Evolutionary conservation across 2,113 vertebrate species (phyloP).

Genomic region (Passer domesticus): DNA sequence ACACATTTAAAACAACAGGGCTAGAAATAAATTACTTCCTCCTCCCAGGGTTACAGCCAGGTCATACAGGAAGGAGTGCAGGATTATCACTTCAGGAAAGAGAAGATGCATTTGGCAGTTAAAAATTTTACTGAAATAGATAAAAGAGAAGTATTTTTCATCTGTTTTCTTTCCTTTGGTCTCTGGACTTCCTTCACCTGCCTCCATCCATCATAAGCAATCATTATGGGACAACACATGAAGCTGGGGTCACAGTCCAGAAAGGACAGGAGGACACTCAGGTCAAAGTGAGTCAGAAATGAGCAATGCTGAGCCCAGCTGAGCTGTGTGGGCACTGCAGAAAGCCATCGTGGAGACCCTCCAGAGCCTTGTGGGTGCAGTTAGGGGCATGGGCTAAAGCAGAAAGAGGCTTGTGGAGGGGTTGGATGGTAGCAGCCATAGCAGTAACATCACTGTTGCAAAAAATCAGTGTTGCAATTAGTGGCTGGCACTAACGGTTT

Average conservation of each 20-base stretch:
- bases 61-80: constrained; percentile 57
- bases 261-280: background rate
- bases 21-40: constrained; percentile 74
- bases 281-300: background rate
- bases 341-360: background rate
- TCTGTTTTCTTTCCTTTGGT: background rate
- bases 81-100: constrained; percentile 72
- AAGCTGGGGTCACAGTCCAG: background rate
- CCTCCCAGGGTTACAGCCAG: constrained; percentile 47
- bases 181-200: constrained; percentile 54
- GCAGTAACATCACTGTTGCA: background rate
- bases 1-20: constrained; percentile 10
- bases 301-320: background rate
- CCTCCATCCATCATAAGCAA: background rate
- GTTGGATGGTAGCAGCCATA: background rate
- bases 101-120: constrained; percentile 63
- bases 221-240: background rate
- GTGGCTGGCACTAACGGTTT: background rate
- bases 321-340: background rate
- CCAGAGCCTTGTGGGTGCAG: background rate
- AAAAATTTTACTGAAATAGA: constrained; percentile 69
- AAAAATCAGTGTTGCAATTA: background rate
- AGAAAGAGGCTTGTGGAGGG: background rate
- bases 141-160: constrained; percentile 60
- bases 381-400: background rate